Percentiles rank a stretch among this genome's conserved stretches.
These are phyloP conservation scores for Yponomeuta evonymella DNA, from an alignment of 2,888 invertebrate genomes.

Conservation along the genomic window DNA sequence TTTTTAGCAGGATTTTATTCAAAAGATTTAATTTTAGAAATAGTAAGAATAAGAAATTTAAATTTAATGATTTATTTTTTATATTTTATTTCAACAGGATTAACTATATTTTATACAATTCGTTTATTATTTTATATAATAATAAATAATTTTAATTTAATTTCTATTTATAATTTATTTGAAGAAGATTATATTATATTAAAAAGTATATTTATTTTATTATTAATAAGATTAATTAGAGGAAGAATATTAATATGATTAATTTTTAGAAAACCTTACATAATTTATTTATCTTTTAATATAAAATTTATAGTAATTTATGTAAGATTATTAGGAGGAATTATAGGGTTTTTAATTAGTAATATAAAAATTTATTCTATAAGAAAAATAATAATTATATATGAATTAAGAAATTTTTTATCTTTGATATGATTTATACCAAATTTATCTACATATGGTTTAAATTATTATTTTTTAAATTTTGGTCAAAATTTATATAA, in stretches of 20 bases:
- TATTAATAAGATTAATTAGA: conserved; percentile 70
- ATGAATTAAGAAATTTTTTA: conserved; percentile 48
- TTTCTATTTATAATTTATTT: conserved; percentile 62
- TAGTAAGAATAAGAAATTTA: conserved; percentile 66
- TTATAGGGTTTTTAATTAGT: conserved; percentile 60
- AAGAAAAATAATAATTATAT: conserved; percentile 54
- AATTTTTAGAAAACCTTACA: conserved; percentile 68
- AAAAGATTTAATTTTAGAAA: conserved; percentile 78
- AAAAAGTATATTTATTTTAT: conserved; percentile 64
- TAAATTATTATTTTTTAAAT: conserved; percentile 64
- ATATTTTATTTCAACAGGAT: conserved; percentile 74
- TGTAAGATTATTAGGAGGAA: conserved; percentile 56
- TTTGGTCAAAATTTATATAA: conserved; percentile 53
- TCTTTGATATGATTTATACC: conserved; percentile 74
- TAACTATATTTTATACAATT: conserved; percentile 76
- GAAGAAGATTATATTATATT: conserved; percentile 68
- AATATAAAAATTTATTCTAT: conserved; percentile 55
- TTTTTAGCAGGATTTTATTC: conserved; percentile 81
- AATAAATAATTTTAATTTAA: conserved; percentile 65
- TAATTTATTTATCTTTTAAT: conserved; percentile 70
- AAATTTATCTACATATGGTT: conserved; percentile 56
- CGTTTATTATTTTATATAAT: conserved; percentile 75
- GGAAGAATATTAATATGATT: conserved; percentile 73
- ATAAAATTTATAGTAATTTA: conserved; percentile 73
- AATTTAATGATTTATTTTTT: conserved; percentile 73